These are phyloP conservation scores for Proctacanthus coquilletti DNA, from an alignment of 1,140 invertebrate species.

Conservation along the genomic window DNA sequence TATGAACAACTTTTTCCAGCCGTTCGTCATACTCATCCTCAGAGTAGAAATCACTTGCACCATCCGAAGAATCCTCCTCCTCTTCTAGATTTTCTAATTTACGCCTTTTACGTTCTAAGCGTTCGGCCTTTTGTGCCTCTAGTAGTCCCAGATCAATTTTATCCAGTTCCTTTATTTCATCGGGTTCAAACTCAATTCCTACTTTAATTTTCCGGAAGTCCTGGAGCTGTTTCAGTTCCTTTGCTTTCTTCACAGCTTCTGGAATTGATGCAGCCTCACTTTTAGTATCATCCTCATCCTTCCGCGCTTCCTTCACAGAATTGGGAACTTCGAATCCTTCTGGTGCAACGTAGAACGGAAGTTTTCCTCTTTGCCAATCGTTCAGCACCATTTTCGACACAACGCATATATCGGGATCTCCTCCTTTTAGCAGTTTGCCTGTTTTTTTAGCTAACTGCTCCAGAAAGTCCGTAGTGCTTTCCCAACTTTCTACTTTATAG, in stretches of 20 bases:
- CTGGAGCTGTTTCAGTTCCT: constrained; percentile 38
- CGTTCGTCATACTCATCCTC: constrained; percentile 37
- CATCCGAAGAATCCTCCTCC: constrained; percentile 31
- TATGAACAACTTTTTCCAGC: constrained; percentile 25
- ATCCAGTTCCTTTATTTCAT: constrained; percentile 44
- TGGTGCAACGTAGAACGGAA: constrained; percentile 87
- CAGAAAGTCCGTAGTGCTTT: constrained; percentile 72
- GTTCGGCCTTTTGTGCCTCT: constrained; percentile 34
- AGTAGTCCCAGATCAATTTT: constrained; percentile 36
- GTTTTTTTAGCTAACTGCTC: constrained; percentile 73
- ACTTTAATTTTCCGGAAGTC: constrained; percentile 71
- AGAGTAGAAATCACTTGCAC: constrained; percentile 44
- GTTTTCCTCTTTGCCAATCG: constrained; percentile 95
- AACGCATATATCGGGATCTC: constrained; percentile 80
- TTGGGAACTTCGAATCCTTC: constrained; percentile 52
- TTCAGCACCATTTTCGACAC: constrained; percentile 93
- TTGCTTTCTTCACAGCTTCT: constrained; percentile 24
- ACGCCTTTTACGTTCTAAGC: constrained; percentile 23
- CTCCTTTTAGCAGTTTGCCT: constrained; percentile 89
- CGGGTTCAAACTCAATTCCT: constrained; percentile 49
- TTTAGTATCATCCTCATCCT: constrained; percentile 18
- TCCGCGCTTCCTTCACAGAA: constrained; percentile 18
- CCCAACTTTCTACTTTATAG: constrained; percentile 75
- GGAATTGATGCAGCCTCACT: constrained; percentile 20
- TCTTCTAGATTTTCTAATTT: constrained; percentile 17